Conservation (phyloP, 92 coral and sea anemone genomes). For the Palythoa grandis region DNA sequence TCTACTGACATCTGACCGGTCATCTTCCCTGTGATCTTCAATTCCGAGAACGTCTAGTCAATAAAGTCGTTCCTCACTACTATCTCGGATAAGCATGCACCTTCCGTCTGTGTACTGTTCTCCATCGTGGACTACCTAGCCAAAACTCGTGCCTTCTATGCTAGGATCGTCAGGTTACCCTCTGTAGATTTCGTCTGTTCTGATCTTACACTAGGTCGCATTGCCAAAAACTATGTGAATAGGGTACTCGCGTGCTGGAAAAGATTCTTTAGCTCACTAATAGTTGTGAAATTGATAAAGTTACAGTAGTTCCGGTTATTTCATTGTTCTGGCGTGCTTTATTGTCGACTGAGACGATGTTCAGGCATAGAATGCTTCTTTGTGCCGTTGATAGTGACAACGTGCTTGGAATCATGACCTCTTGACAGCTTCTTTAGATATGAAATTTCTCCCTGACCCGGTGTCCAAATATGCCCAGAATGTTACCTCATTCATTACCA, state of each 20-base stretch:
- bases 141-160: conserved; percentile 68
- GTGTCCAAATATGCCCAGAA: conserved; percentile 73
- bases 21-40: conserved; percentile 47
- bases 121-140: conserved; percentile 70
- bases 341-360: conserved; percentile 48
- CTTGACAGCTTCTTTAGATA: conserved; percentile 50
- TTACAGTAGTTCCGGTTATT: conserved; percentile 41
- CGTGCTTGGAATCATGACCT: conserved; percentile 59
- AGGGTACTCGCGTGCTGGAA: conserved; percentile 39
- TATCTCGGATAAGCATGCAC: conserved; percentile 60
- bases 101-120: conserved; percentile 53
- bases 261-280: conserved; percentile 49
- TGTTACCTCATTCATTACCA: conserved; percentile 30
- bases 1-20: conserved; percentile 44
- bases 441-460: conserved; percentile 61
- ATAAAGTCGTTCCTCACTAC: conserved; percentile 39
- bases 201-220: conserved; percentile 50
- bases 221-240: conserved; percentile 53
- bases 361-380: conserved; percentile 61
- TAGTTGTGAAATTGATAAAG: conserved; percentile 43
- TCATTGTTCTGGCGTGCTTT: conserved; percentile 34
- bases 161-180: conserved; percentile 64
- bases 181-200: conserved; percentile 53
- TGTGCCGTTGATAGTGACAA: conserved; percentile 60
- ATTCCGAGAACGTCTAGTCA: conserved; percentile 59